Evolutionary conservation across 1,140 invertebrate species (phyloP), one percentile per base, ranked within the genome.

Genomic region (Asbolus verrucosus): DNA sequence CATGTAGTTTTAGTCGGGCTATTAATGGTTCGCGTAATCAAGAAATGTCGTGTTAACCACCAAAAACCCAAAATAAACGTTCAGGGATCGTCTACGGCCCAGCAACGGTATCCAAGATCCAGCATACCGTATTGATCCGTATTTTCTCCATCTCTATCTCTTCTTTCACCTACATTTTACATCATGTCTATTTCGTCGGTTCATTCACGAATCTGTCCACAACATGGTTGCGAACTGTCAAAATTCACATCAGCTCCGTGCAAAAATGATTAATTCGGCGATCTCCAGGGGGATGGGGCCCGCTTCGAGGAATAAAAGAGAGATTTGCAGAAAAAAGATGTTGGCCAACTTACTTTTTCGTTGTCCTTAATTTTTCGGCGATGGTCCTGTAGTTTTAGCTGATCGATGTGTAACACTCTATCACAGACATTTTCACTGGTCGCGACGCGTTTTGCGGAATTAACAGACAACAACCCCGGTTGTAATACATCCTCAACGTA

Each of bases 401-500:
- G 18, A 69, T 67, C 36, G 65, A 65, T 62, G 73, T 69, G 65
- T 59, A 65, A 69, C 36, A 62, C 33, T 46, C 50, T 72, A 63
- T 74, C 73, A 74, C 73, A 74, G 73, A 63, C 73, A 74, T 74
- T 63, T 69, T 74, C 65, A 70, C 54, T 67, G 59, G 43, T 59
- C 50, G 43, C 50, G 21, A 36, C 67, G 54, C 46, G 41, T 50
- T 72, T 72, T 59, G 65, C 67, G 27, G 33, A 46, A 63, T 62
- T 69, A 72, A 72, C 67, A 63, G 70, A 63, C 66, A 62, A 43
- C 66, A 67, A 65, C 68, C 70, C 70, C 67, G 70, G 46, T 74
- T 39, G 61, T 63, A 61, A 68, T 65, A 75, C 76, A 75, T 74
- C 69, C 76, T 73, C 68, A 69, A 69, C 67, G 70, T 75, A 73